Evolutionary conservation across 2,113 vertebrate genomes (phyloP), one percentile per base, ranked within the genome.

Genomic region (Erythrocercus mccallii): DNA sequence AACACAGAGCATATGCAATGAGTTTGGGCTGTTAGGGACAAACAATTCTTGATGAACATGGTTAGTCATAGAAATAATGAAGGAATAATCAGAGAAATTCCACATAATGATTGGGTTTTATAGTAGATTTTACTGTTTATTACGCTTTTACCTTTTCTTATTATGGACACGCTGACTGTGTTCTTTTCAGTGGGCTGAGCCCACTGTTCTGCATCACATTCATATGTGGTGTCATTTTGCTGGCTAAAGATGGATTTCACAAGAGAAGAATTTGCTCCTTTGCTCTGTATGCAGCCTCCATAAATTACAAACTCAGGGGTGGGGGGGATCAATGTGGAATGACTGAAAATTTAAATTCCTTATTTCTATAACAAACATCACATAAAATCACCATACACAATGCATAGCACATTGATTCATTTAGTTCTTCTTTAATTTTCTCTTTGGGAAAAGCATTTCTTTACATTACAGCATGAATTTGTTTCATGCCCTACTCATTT

Each of bases 401-500:
- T 90, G 94, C 98, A 98, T 98, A 97, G 51, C 89, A 98, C 97
- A 97, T 98, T 97, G 88, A 97, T 96, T 97, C 98, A 98, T 98
- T 95, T 94, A 98, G 88, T 96, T 97, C 96, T 95, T 97, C 87
- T 97, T 98, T 98, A 90, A 95, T 98, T 98, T 98, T 97, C 95
- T 97, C 92, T 95, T 97, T 97, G 95, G 93, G 95, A 95, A 97
- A 97, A 97, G 78, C 98, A 98, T 98, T 97, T 97, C 90, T 96
- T 97, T 96, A 97, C 98, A 98, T 98, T 98, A 95, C 96, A 96
- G 98, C 98, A 98, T 98, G 97, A 98, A 97, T 98, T 97, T 88
- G 94, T 98, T 97, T 98, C 98, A 98, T 98, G 95, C 97, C 96
- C 95, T 96, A 95, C 94, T 98, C 98, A 98, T 98, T 97, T 97